Base-by-base conservation (phyloP, 2,888 invertebrate species). In the Neuroscelio doddi region DNA sequence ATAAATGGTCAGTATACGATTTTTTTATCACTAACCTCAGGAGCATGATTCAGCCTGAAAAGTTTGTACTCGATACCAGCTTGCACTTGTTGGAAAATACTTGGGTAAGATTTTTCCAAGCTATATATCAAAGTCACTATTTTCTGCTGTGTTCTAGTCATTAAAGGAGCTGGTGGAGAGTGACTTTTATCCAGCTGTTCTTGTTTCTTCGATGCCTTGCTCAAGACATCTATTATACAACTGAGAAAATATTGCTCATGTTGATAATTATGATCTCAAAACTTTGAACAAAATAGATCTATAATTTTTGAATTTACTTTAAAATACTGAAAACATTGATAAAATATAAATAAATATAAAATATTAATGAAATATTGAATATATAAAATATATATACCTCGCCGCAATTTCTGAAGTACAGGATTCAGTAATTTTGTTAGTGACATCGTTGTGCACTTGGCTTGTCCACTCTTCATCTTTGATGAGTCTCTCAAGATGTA, bases 81-180 rank as follows among this genome's bases (percentile, higher is more conserved):
- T 17, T 70, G 69, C 30, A 79, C 66, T 0, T 73, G 53, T 10
- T 72, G 44, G 27, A 73, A 69, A 17, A 81, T 67, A 3, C 59
- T 65, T n/a, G 77, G 71, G 47, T 64, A 72, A 24, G 59, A 72
- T 21, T 73, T 69, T 39, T 85, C 80, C 12, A 87, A 70, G 57
- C 78, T 73, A 7, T 74, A 52, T 57, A 87, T 76, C 46, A 87
- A 74, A 3, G 83, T 78, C 15, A 84, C 70, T 29, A 86, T 73
- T 61, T 82, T 82, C 65, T 86, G 83, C 45, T 86, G 86, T 1
- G 80, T 77, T 62, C 69, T 76, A 1, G 86, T 85, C 84, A 87
- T 80, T 24, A 85, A 62, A 3, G 87, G 87, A n/a, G 86, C 86
- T 17, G 85, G 86, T 7, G 86, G 85, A 26, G 84, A 82, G 58